Conservation (phyloP, 2,113 vertebrate species). For the Ardeotis arabs region DNA sequence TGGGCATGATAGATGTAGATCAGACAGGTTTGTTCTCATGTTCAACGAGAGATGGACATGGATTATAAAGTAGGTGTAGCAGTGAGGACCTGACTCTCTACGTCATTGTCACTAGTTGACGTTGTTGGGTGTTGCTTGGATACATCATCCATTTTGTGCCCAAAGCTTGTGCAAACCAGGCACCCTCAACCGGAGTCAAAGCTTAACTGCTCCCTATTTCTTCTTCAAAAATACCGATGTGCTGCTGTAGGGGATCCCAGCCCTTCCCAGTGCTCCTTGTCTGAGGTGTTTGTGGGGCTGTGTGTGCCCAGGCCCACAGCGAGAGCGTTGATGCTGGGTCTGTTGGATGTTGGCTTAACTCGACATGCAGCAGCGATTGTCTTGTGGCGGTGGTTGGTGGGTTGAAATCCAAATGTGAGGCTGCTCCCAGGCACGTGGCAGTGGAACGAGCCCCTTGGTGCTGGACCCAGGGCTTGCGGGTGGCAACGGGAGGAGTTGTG, state of each 20-base stretch:
- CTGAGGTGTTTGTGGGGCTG: not conserved
- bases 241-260: rapidly evolving
- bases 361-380: rapidly evolving
- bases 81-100: not conserved
- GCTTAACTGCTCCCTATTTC: not conserved
- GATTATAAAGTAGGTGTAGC: not conserved
- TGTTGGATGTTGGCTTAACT: not conserved
- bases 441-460: not conserved
- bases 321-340: rapidly evolving
- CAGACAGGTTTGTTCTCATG: not conserved
- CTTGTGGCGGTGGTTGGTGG: rapidly evolving
- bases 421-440: not conserved
- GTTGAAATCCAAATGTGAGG: not conserved
- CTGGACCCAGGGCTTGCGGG: not conserved
- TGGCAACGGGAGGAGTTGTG: not conserved
- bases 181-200: too few species aligned
- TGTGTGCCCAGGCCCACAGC: rapidly evolving
- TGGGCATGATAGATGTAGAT: not conserved
- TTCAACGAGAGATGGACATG: not conserved
- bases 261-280: not conserved
- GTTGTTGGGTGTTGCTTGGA: not conserved
- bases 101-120: not conserved
- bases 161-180: rapidly evolving
- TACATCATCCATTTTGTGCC: not conserved
- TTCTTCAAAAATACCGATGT: not conserved